Conservation (phyloP, 2,113 vertebrate species). For the Benitochromis conjunctus region DNA sequence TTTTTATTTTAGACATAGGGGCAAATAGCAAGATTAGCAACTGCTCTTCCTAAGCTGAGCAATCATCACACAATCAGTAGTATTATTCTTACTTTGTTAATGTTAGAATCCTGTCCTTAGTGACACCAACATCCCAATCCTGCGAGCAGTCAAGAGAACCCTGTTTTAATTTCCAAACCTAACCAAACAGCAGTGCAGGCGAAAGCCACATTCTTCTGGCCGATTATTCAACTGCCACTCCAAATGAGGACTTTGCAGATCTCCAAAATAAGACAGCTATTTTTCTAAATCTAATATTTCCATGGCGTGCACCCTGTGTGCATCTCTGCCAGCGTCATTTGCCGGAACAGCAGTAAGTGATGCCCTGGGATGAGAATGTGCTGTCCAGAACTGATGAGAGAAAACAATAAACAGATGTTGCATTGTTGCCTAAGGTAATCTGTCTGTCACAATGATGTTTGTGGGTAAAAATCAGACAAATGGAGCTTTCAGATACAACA, state of each 20-base stretch:
- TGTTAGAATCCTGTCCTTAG: background rate
- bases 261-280: background rate
- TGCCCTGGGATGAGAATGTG: background rate
- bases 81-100: background rate
- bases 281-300: background rate
- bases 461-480: background rate
- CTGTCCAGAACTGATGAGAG: background rate
- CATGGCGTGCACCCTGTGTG: background rate
- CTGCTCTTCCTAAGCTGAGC: background rate
- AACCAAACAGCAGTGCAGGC: background rate
- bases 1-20: background rate
- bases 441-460: background rate
- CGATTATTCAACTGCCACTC: background rate
- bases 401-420: background rate
- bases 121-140: background rate
- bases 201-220: background rate
- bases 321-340: background rate
- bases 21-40: background rate
- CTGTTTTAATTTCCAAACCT: background rate
- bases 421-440: background rate
- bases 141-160: accelerated
- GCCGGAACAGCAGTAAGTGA: background rate
- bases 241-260: background rate
- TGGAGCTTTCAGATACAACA: background rate
- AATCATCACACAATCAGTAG: background rate